A percentile compares a stretch with the other conserved stretches of the same genome.
phyloP scores from a whole-genome alignment of 2,113 vertebrate species.

The Eurystomus gularis region DNA sequence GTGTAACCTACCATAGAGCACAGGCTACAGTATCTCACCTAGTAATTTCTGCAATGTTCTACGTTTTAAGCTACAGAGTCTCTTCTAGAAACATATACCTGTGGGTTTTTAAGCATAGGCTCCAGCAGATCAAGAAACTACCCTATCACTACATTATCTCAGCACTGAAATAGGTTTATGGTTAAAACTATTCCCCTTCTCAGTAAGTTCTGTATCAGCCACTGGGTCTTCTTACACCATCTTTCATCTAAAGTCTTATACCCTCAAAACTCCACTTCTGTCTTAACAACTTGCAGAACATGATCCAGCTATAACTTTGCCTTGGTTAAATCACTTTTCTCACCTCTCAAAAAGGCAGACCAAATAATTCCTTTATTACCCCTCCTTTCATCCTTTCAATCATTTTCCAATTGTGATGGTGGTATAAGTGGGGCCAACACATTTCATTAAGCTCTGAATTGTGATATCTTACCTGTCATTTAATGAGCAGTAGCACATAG shows the following conservation, averaged over 20 bases:
- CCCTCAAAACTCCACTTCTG: background rate
- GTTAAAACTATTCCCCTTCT: background rate
- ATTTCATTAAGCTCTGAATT: background rate
- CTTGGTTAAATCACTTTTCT: background rate
- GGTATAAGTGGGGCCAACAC: background rate
- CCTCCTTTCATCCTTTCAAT: background rate
- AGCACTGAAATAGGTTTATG: background rate
- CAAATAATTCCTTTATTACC: background rate
- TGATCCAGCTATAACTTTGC: background rate
- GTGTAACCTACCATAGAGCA: background rate
- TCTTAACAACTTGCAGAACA: background rate
- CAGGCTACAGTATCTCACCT: background rate
- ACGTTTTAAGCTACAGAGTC: background rate
- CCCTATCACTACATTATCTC: background rate
- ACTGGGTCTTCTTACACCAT: background rate
- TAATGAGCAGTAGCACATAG: background rate
- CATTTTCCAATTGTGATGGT: background rate
- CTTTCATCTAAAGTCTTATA: background rate
- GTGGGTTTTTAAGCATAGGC: background rate
- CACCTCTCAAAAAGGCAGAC: background rate
- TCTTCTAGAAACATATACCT: background rate
- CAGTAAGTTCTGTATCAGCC: background rate
- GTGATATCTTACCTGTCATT: background rate
- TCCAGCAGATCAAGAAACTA: background rate
- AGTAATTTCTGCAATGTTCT: background rate